Conservation (phyloP, 2,888 invertebrate species). For the Eremobia ochroleuca region DNA sequence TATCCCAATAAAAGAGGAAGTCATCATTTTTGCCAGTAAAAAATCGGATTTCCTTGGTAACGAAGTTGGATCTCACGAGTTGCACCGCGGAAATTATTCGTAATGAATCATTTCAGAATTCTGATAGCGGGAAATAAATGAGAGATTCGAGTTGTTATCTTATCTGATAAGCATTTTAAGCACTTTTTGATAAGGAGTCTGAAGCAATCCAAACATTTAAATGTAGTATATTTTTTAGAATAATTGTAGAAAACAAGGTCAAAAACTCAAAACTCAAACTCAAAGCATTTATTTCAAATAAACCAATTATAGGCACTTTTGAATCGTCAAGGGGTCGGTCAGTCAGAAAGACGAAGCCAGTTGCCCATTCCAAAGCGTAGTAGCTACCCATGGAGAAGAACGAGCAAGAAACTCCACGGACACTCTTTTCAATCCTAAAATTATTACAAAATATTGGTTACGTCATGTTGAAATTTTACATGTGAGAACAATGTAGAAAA, state of each 20-base stretch:
- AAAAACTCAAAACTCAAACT: too few relatives aligned
- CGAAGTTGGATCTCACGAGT: slow-evolving; percentile 48
- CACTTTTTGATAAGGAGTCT: neutral
- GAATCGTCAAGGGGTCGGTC: too few relatives aligned
- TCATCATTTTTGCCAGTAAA: slow-evolving; percentile 20
- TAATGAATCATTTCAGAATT: slow-evolving; percentile 66
- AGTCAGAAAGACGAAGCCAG: too few relatives aligned
- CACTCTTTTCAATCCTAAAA: too few relatives aligned
- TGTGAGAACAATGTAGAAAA: too few relatives aligned
- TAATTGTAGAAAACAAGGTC: neutral
- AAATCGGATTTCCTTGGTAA: slow-evolving; percentile 25
- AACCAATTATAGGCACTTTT: too few relatives aligned
- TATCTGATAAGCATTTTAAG: slow-evolving; percentile 1
- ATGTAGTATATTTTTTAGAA: neutral
- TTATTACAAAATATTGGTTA: too few relatives aligned
- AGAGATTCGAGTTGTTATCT: slow-evolving; percentile 13
- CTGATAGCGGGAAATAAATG: slow-evolving; percentile 21
- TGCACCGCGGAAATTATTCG: slow-evolving; percentile 65
- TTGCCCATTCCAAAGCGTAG: too few relatives aligned
- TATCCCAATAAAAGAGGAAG: neutral
- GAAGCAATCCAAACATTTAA: neutral
- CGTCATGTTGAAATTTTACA: too few relatives aligned
- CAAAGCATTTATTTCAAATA: too few relatives aligned
- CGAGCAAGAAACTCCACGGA: too few relatives aligned
- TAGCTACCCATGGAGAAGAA: too few relatives aligned